Evolutionary conservation across 2,113 vertebrate species (phyloP), one percentile per base, ranked within the genome.

Genomic region (Crotalus tigris): DNA sequence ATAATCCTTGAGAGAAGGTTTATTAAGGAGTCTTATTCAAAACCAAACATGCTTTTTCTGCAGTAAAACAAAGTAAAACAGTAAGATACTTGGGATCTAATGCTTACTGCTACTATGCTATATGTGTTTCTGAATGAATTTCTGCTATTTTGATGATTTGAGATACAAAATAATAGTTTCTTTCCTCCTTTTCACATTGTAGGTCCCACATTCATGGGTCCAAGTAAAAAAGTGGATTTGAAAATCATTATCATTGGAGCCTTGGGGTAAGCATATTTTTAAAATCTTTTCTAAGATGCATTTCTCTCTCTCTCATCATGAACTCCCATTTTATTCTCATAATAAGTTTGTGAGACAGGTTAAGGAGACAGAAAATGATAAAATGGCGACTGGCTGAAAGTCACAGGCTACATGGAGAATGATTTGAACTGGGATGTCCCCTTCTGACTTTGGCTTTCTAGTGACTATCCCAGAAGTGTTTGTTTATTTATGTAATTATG

Each of bases 191-290:
- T 51, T 39, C 33, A 33, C 57, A 88, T 90, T 55, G 0, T 92
- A 96, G 97, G 69, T 58, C 19, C 93, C 0, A 51, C 49, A 81
- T 92, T 96, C 96, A 98, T 98, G 98, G 97, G 97, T 92, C 94
- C 98, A 93, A 97, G 55, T 93, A 98, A 98, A 96, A 97, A 97
- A 93, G 97, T 98, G 93, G 98, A 98, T 94, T 94, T 98, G 97
- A 98, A 98, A 86, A 98, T 98, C 91, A 98, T 98, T 93, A 98
- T 98, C 93, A 97, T 98, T 0, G 98, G 98, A 92, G 96, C 98
- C 21, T 93, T 98, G 69, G 98, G 98, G 98, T 98, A 97, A 97
- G 97, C 85, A 90, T 87, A 2, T 4, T 23, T 8, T 49, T 4
- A 26, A 33, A 33, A 8, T 58, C 51, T 54, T 75, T 75, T 75